Evolutionary conservation across 92 coral and sea anemone species (phyloP).

Genomic region (Heliopora coerulea): DNA sequence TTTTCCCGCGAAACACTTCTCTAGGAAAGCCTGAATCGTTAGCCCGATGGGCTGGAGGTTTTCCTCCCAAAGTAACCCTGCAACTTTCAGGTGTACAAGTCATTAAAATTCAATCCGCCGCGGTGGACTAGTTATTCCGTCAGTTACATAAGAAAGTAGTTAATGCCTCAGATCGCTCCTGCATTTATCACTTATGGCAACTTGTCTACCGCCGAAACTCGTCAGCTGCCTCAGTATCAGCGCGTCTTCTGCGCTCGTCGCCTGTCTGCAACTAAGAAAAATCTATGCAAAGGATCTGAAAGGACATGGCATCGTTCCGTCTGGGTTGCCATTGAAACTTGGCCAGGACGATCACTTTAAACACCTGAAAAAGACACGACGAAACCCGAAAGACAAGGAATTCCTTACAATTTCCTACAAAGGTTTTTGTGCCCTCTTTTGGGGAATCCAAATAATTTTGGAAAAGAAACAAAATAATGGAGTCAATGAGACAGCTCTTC

Average conservation of each 20-base stretch:
- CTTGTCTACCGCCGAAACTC: not conserved
- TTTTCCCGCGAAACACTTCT: too few species aligned
- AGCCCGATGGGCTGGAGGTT: too few species aligned
- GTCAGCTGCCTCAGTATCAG: not conserved
- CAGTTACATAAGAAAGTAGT: too few species aligned
- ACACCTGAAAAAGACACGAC: not conserved
- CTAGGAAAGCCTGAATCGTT: too few species aligned
- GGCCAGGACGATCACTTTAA: conserved; percentile 20
- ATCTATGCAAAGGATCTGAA: conserved; percentile 8
- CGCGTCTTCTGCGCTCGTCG: conserved; percentile 4
- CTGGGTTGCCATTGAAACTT: conserved; percentile 1
- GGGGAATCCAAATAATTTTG: conserved; percentile 17
- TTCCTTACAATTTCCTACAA: conserved; percentile 29
- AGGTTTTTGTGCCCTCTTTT: conserved; percentile 15
- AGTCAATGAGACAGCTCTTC: not conserved
- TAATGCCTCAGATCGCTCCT: too few species aligned
- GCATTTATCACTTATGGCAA: too few species aligned
- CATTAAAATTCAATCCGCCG: too few species aligned
- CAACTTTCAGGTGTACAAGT: too few species aligned
- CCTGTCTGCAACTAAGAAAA: not conserved
- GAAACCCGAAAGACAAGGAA: not conserved
- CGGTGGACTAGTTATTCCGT: too few species aligned
- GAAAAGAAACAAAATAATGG: not conserved
- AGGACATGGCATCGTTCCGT: not conserved
- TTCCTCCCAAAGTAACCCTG: too few species aligned